Percentiles rank a stretch among this genome's conserved stretches.
phyloP scores from a whole-genome alignment of 2,797 vertebrate species.

The Heterohyrax brucei region DNA sequence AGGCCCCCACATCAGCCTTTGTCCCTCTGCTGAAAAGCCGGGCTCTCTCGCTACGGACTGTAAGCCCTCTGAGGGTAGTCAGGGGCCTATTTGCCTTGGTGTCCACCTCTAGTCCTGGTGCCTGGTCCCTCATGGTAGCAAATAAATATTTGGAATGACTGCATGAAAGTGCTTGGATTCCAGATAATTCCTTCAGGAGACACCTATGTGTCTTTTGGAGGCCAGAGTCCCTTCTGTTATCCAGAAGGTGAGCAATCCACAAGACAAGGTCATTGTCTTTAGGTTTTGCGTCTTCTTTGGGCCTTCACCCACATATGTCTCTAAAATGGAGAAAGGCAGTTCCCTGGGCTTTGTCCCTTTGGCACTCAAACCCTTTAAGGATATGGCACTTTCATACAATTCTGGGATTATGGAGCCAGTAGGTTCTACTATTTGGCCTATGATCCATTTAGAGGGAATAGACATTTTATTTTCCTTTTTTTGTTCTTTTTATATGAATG shows the following conservation, averaged over 20 bases:
- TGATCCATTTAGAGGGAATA: not conserved
- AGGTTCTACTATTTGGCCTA: not conserved
- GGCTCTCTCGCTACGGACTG: not conserved
- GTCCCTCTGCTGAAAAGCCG: no score
- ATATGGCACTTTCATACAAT: not conserved
- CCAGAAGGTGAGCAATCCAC: not conserved
- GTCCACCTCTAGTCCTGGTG: not conserved
- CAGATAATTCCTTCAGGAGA: not conserved
- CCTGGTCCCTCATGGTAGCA: not conserved
- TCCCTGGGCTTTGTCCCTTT: not conserved
- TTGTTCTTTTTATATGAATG: not conserved
- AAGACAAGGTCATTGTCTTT: not conserved
- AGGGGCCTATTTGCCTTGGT: not conserved
- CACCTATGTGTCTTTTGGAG: not conserved
- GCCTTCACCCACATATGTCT: not conserved
- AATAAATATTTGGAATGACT: not conserved
- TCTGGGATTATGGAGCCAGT: not conserved
- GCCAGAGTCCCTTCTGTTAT: not conserved
- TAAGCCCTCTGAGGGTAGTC: not conserved
- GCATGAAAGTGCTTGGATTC: not conserved
- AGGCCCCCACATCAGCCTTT: not conserved
- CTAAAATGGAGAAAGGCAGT: not conserved
- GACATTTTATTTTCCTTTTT: slow-evolving; percentile 37
- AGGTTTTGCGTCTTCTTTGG: not conserved
- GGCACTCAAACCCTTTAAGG: not conserved